phyloP scores from a whole-genome alignment of 53 echinoderm and acorn worm species.

The Patiria pectinifera region DNA sequence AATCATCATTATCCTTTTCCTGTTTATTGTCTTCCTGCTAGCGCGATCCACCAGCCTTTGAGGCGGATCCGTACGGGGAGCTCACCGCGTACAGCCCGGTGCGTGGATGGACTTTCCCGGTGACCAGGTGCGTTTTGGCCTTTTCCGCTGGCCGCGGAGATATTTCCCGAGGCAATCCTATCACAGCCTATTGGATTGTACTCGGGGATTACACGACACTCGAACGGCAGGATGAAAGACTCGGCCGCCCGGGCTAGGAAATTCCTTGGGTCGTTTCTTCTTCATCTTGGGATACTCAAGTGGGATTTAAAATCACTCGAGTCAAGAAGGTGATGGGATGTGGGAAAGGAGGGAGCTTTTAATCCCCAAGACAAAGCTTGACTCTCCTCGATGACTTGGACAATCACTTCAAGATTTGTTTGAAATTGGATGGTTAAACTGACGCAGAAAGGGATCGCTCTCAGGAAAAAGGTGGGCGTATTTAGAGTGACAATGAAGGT shows the following conservation, averaged over 20 bases:
- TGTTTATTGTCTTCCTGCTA: neutral
- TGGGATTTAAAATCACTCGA: conserved; percentile 48
- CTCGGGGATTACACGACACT: conserved; percentile 22
- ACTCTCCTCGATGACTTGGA: no score
- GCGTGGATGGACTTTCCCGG: no score
- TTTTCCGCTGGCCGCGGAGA: neutral
- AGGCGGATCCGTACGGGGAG: no score
- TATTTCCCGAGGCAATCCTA: conserved; percentile 18
- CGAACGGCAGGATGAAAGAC: conserved; percentile 8
- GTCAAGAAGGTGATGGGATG: conserved; percentile 17
- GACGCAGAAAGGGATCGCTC: no score
- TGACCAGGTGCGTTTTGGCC: no score
- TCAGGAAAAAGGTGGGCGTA: no score
- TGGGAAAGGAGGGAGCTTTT: neutral
- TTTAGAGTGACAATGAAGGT: no score
- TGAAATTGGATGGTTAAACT: no score
- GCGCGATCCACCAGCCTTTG: no score
- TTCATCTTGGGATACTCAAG: conserved; percentile 25
- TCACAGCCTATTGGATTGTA: conserved; percentile 30
- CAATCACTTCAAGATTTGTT: no score
- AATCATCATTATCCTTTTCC: neutral
- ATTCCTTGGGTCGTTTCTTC: neutral
- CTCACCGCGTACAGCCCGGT: no score
- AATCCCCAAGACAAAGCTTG: no score
- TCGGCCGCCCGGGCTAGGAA: neutral